Conservation (phyloP, 2,113 vertebrate species). For the Callipepla squamata region DNA sequence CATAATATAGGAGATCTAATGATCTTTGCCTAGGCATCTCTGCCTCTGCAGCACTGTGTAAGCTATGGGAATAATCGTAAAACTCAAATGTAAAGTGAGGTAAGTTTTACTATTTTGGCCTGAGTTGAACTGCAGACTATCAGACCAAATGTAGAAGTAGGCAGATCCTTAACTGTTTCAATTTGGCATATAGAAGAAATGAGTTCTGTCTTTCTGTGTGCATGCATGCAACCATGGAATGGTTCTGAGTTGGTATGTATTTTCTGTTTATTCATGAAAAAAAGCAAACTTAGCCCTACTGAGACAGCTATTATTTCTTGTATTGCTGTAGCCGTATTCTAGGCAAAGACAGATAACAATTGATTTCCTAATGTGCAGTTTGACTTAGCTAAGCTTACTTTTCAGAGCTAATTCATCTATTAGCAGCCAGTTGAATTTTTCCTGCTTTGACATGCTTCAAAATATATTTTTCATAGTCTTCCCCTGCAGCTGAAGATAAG, state of each 20-base stretch:
- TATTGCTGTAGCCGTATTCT: not conserved
- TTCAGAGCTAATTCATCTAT: not conserved
- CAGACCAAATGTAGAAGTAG: not conserved
- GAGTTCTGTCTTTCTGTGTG: rapidly evolving
- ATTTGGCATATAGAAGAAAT: not conserved
- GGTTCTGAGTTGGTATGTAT: not conserved
- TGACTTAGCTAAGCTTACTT: slow-evolving; percentile 6
- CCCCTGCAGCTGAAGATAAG: not conserved
- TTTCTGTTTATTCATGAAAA: not conserved
- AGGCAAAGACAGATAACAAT: not conserved
- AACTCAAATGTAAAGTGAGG: rapidly evolving
- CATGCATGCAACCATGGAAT: not conserved
- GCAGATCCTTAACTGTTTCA: not conserved
- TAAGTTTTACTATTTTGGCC: not conserved
- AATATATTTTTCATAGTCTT: slow-evolving; percentile 3
- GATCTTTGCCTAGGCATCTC: not conserved
- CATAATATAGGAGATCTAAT: not conserved
- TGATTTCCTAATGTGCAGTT: not conserved
- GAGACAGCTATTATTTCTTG: not conserved
- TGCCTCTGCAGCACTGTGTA: not conserved
- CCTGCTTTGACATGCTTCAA: not conserved
- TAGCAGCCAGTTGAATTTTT: slow-evolving; percentile 21
- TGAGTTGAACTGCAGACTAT: not conserved
- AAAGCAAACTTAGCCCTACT: not conserved
- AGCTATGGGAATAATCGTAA: not conserved